Evolutionary conservation across 2,888 invertebrate genomes (phyloP), one percentile per base, ranked within the genome.

Genomic region (Melolontha melolontha): DNA sequence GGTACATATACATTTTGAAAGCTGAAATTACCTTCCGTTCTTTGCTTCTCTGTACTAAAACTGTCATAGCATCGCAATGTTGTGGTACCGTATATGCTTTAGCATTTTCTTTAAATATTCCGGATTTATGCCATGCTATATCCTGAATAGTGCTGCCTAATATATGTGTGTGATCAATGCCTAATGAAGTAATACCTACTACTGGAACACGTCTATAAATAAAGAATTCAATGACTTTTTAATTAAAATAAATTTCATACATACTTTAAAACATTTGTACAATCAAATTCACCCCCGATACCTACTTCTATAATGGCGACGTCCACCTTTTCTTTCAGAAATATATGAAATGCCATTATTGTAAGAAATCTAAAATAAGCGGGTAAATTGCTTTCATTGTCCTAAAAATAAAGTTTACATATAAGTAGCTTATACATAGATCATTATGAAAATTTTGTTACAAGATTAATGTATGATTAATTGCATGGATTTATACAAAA

Each of bases 251-350:
- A 39, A 17, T 44, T 8, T n/a, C 11, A 1, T 29, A 74, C 71
- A 75, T 82, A 93, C 93, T 89, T 88, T 64, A 99, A 81, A 51
- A 98, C 85, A 85, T 99, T 99, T 1, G 99, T 99, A 77, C 92
- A 92, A 83, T 99, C 99, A 72, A 91, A 90, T 77, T 92, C 89
- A 0, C 99, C 99, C 0, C 99, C 99, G 74, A 99, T 96, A 39
- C 99, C 99, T 34, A 98, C 98, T 85, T 99, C 99, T 11, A 99
- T 81, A 44, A 99, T 89, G 0, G 94, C 95, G 0, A 97, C 98
- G 81, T 98, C 96, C 8, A 97, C 91, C 73, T 92, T 88, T 81
- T 95, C 92, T 17, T 89, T 87, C 0, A 95, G 77, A 84, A 99
- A 99, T 39, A 97, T 87, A 79, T 95, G 89, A 78, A 95, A 93